A percentile compares a stretch with the other conserved stretches of the same genome.
Conservation (phyloP, 2,797 vertebrate species). For the Lemur catta region DNA sequence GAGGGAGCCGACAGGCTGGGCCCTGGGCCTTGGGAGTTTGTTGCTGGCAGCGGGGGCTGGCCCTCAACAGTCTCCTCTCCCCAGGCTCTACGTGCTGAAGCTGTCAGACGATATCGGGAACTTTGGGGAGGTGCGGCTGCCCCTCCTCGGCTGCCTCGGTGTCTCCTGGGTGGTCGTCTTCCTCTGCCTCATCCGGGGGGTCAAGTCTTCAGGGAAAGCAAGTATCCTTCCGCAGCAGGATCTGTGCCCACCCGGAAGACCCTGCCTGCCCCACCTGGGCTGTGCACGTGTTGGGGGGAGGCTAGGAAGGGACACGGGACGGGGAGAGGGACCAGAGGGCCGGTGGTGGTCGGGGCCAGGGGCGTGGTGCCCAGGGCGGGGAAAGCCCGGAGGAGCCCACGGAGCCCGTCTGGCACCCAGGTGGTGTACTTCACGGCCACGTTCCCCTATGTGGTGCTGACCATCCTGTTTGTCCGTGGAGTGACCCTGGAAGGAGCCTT, state of each 20-base stretch:
- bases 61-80: background rate
- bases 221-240: constrained; percentile 48
- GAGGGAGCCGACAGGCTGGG: background rate
- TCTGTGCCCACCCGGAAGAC: background rate
- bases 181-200: constrained; percentile 97
- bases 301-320: fast-evolving
- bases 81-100: constrained; percentile 94
- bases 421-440: constrained; percentile 99
- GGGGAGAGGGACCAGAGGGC: background rate
- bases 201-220: constrained; percentile 99
- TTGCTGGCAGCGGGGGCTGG: background rate
- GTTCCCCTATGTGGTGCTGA: constrained; percentile 97
- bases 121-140: constrained; percentile 95
- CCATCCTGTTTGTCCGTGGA: constrained; percentile 97
- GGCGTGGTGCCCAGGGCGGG: background rate
- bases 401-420: constrained; percentile 77
- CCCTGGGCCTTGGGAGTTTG: background rate
- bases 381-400: background rate
- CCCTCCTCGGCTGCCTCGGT: constrained; percentile 95
- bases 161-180: constrained; percentile 97
- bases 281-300: background rate
- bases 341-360: background rate
- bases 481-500: constrained; percentile 96
- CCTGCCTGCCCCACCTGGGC: background rate
- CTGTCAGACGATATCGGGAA: constrained; percentile 95